Percentiles rank a stretch among this genome's conserved stretches.
These are phyloP conservation scores for Pimpla rufipes DNA, from an alignment of 2,888 invertebrate genomes.

Conservation along the genomic window DNA sequence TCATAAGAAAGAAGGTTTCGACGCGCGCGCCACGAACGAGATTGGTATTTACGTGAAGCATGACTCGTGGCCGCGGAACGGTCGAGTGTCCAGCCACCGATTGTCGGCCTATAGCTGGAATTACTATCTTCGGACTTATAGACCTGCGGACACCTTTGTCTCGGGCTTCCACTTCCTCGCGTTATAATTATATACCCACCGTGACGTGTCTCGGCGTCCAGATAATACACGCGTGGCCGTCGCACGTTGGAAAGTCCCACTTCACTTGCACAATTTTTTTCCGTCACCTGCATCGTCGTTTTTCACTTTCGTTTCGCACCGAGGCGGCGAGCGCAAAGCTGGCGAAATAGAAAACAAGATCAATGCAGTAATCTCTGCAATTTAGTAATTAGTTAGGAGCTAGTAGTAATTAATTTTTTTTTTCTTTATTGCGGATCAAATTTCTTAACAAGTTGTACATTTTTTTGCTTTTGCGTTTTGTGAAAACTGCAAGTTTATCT, in stretches of 20 bases:
- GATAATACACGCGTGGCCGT: neutral
- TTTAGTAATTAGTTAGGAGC: neutral
- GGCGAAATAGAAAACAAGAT: neutral
- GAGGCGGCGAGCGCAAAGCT: neutral
- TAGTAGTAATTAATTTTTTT: too few species aligned
- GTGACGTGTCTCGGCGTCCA: constrained; percentile 4
- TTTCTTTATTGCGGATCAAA: too few species aligned
- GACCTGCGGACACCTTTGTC: constrained; percentile 12
- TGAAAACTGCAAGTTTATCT: too few species aligned
- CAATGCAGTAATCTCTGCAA: neutral
- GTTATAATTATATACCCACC: constrained; percentile 21
- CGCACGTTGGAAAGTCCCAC: constrained; percentile 57
- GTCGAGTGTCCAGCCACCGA: neutral
- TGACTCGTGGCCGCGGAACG: neutral
- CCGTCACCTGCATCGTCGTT: constrained; percentile 62
- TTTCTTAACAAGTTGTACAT: too few species aligned
- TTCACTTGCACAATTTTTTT: constrained; percentile 47
- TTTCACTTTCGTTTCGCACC: constrained; percentile 21
- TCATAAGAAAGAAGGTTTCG: neutral
- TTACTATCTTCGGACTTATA: constrained; percentile 1
- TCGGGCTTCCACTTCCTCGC: constrained; percentile 3
- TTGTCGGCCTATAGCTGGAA: neutral
- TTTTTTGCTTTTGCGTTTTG: neutral
- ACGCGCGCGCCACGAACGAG: neutral
- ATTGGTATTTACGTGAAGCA: constrained; percentile 13